Evolutionary conservation across 1,140 invertebrate species (phyloP), one percentile per base, ranked within the genome.

Genomic region (Saccostrea glomerata): DNA sequence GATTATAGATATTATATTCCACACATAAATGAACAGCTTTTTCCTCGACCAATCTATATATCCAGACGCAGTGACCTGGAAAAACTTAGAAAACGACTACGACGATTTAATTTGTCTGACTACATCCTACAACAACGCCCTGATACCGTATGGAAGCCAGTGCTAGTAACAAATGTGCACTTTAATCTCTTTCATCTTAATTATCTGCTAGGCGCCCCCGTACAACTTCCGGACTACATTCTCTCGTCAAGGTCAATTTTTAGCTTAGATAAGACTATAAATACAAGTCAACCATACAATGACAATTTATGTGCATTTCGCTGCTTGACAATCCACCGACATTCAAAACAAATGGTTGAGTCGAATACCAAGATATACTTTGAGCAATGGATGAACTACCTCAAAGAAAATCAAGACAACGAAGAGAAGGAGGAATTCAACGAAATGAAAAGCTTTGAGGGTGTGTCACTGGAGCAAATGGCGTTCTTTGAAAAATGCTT

Each of bases 221-320:
- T 47, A 3, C 25, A 85, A 30, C 54, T 89, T 15, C 83, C 88
- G 4, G 25, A 85, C 9, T 89, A 89, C 54, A 87, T 84, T 20
- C 25, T 15, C 12, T 36, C 2, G 25, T 84, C 82, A 15, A 56
- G 23, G n/a, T 84, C 63, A 4, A 89, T 89, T 17, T 47, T 36
- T 11, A 56, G 40, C 58, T 25, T 89, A 23, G 23, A 83, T 7
- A 84, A 87, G 23, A 70, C 25, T 55, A 9, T 0, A 12, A 40
- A 89, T 0, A 70, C n/a, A 9, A 25, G 54, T 9, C n/a, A 66
- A 40, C 47, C 13, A 13, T 82, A 85, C 23, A 23, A 85, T 11
- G 86, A 89, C 25, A 56, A 85, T 66, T 40, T 87, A 6, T 89
- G 88, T 40, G 30, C 58, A 5, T 89, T 87, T 36, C 86, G 88